Evolutionary conservation across 2,113 vertebrate species (phyloP).

Genomic region (Limnothrissa miodon): DNA sequence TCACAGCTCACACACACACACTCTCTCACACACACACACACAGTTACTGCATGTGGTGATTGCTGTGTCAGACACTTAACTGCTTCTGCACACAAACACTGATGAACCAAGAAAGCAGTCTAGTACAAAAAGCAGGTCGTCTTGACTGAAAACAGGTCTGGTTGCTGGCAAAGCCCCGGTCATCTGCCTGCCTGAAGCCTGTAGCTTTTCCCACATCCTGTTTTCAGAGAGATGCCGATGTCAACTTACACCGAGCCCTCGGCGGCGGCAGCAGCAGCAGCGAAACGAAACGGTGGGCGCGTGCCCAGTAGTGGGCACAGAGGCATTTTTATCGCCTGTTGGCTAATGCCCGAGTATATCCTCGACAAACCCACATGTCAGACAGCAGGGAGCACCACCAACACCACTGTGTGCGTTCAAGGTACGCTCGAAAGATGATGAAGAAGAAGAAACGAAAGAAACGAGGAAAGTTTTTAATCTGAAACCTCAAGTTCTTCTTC

Average conservation of each 20-base stretch:
- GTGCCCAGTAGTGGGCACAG: conserved; percentile 41
- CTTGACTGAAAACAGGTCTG: conserved; percentile 17
- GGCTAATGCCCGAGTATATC: conserved; percentile 33
- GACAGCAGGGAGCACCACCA: conserved; percentile 7
- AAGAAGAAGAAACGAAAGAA: background rate
- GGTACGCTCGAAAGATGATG: background rate
- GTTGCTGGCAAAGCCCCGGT: conserved; percentile 5
- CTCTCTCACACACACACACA: conserved; percentile 1
- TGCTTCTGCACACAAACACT: background rate
- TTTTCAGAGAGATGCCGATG: conserved; percentile 51
- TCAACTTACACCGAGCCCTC: conserved; percentile 27
- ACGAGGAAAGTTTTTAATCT: conserved; percentile 18
- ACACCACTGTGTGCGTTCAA: conserved; percentile 23
- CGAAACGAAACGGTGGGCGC: conserved; percentile 15
- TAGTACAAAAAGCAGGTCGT: conserved; percentile 6
- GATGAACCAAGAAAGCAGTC: background rate
- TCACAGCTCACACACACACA: background rate
- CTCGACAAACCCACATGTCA: conserved; percentile 38
- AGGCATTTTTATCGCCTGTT: conserved; percentile 46
- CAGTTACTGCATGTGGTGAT: background rate
- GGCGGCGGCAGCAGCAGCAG: background rate
- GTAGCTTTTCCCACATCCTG: conserved; percentile 49
- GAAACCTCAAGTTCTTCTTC: conserved; percentile 16
- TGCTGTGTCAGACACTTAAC: background rate
- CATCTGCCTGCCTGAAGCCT: conserved; percentile 28